phyloP scores from a whole-genome alignment of 2,113 vertebrate species.

The Phalacrocorax aristotelis region DNA sequence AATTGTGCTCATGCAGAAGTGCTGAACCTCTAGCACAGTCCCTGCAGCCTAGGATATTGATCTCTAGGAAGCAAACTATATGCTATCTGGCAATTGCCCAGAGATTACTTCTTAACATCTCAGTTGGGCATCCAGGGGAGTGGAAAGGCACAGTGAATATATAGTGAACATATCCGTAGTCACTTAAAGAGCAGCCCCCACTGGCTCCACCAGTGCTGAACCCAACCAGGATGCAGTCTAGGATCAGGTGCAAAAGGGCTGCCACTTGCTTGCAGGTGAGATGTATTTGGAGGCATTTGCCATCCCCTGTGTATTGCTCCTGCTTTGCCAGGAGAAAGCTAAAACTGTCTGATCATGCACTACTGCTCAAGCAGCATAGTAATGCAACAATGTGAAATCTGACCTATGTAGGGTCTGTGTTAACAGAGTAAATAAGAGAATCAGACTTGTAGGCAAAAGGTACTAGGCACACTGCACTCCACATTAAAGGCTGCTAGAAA shows the following conservation, averaged over 20 bases:
- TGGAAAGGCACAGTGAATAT: not conserved
- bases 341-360: not conserved
- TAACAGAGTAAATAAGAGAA: not conserved
- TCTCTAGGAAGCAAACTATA: slow-evolving; percentile 1
- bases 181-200: not conserved
- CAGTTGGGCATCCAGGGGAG: not conserved
- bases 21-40: not conserved
- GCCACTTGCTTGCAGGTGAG: not conserved
- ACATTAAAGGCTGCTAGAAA: not conserved
- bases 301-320: not conserved
- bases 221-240: rapidly evolving
- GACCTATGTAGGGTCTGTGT: not conserved
- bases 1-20: not conserved
- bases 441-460: not conserved
- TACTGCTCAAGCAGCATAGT: not conserved
- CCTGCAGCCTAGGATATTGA: not conserved
- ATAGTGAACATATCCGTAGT: not conserved
- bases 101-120: not conserved
- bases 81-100: not conserved
- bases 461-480: not conserved
- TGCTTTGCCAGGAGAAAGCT: not conserved
- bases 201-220: not conserved
- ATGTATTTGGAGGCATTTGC: not conserved
- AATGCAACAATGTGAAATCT: not conserved
- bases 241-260: not conserved